Evolutionary conservation across 2,888 invertebrate species (phyloP).

Genomic region (Diarsia rubi): DNA sequence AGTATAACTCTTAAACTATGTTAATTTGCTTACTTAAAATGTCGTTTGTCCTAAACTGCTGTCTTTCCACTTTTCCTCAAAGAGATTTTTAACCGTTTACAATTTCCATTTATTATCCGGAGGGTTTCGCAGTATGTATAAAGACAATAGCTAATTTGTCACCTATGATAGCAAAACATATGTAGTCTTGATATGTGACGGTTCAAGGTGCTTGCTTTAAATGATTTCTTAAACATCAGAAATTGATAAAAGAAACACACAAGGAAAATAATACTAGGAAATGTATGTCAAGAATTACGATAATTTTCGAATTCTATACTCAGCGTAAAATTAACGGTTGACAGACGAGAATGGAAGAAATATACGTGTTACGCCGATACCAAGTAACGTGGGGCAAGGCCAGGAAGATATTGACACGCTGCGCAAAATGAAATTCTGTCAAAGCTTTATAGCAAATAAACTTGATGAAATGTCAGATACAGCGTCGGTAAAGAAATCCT

Average conservation of each 20-base stretch:
- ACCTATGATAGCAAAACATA: constrained; percentile 21
- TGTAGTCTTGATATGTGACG: constrained; percentile 2
- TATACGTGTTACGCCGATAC: too few species aligned
- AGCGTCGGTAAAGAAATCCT: background rate
- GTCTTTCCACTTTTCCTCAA: constrained; percentile 1
- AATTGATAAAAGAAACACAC: constrained; percentile 11
- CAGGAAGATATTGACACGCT: background rate
- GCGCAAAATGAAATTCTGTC: constrained; percentile 12
- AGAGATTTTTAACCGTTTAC: constrained; percentile 9
- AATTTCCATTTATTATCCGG: background rate
- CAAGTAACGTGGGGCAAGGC: too few species aligned
- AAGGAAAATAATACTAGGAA: background rate
- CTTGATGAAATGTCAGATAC: background rate
- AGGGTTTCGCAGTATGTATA: background rate
- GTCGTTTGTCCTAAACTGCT: background rate
- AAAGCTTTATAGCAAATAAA: background rate
- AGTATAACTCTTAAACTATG: background rate
- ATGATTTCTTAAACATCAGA: constrained; percentile 18
- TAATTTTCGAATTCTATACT: background rate
- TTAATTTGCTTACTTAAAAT: background rate
- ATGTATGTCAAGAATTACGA: background rate
- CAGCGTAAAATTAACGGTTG: constrained; percentile 1
- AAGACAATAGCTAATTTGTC: constrained; percentile 36
- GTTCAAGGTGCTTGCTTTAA: constrained; percentile 23
- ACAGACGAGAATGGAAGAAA: too few species aligned